Percentiles rank a stretch among this genome's conserved stretches.
These are phyloP conservation scores for Nothocercus nigrocapillus DNA, from an alignment of 2,113 vertebrate genomes.

Conservation along the genomic window DNA sequence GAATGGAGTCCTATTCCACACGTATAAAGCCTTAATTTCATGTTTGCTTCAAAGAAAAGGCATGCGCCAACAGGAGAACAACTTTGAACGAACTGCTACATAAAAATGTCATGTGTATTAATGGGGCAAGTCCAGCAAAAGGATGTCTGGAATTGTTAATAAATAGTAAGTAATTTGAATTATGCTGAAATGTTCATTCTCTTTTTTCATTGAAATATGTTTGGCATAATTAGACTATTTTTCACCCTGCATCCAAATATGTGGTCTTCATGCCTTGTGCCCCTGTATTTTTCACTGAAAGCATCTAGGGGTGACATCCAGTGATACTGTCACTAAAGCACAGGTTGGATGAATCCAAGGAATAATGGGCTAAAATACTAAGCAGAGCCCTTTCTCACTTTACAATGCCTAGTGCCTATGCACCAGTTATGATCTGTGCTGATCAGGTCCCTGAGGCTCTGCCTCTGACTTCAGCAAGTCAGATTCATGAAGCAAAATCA, in stretches of 20 bases:
- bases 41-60: conserved; percentile 37
- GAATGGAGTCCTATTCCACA: neutral
- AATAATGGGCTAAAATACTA: neutral
- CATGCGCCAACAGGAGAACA: conserved; percentile 34
- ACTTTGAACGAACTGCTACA: neutral
- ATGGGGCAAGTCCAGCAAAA: conserved; percentile 40
- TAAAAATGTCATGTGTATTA: conserved; percentile 54
- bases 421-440: neutral
- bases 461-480: neutral
- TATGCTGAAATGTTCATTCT: conserved; percentile 39
- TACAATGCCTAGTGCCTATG: neutral
- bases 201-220: conserved; percentile 33
- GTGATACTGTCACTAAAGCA: neutral
- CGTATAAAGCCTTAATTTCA: conserved; percentile 31
- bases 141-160: conserved; percentile 17
- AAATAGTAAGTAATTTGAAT: conserved; percentile 50
- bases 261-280: neutral
- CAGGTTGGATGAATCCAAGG: neutral
- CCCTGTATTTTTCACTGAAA: neutral
- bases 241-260: neutral
- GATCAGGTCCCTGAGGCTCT: neutral
- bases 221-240: conserved; percentile 18
- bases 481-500: neutral
- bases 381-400: neutral
- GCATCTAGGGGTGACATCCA: neutral